Evolutionary conservation across 1,140 invertebrate species (phyloP).

Genomic region (Harpegnathos saltator): DNA sequence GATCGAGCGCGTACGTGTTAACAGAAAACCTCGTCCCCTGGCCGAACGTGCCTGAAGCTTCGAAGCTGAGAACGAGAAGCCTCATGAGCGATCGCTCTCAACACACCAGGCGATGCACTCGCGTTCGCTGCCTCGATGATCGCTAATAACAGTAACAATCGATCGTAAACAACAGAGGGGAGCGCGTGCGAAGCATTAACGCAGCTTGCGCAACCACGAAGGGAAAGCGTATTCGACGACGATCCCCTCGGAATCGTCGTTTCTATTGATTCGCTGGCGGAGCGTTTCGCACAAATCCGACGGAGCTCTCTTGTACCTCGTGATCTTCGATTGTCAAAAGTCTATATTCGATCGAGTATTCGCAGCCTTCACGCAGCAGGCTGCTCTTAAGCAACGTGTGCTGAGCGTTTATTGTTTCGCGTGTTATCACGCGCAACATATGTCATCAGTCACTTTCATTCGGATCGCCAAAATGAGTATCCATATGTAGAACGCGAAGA

Average conservation of each 20-base stretch:
- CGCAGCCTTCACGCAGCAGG: background rate
- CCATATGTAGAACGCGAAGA: no score
- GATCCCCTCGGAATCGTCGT: constrained; percentile 12
- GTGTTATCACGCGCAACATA: no score
- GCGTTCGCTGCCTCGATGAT: background rate
- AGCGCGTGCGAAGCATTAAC: constrained; percentile 23
- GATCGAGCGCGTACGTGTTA: background rate
- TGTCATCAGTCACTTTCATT: no score
- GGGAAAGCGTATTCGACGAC: constrained; percentile 16
- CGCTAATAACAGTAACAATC: constrained; percentile 21
- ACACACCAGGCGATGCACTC: background rate
- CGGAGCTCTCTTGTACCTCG: background rate
- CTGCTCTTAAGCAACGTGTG: background rate
- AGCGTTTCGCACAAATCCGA: background rate
- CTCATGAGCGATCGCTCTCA: background rate
- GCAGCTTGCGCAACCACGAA: constrained; percentile 43
- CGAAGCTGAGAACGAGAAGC: background rate
- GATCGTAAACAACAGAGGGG: constrained; percentile 26
- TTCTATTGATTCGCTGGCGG: constrained; percentile 5
- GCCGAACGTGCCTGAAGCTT: background rate
- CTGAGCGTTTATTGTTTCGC: no score
- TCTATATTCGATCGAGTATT: background rate
- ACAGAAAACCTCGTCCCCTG: background rate
- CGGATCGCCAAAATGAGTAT: no score
- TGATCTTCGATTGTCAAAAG: no score